phyloP scores from a whole-genome alignment of 2,888 invertebrate genomes.

The Ceramica pisi region DNA sequence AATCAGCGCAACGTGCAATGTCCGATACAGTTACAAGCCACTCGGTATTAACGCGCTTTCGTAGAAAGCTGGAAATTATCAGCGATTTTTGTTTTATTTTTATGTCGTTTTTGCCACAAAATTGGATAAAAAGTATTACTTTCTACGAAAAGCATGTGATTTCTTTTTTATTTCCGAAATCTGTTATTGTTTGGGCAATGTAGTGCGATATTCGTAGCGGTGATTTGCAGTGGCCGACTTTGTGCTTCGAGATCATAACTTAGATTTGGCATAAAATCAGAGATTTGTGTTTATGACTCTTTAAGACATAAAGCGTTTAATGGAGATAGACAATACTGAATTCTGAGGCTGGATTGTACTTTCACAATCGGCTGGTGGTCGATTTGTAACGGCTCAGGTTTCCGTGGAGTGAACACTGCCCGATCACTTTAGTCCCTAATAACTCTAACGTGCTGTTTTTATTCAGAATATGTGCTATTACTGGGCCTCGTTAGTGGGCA shows the following conservation, averaged over 20 bases:
- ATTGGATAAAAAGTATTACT: constrained; percentile 56
- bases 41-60: constrained; percentile 69
- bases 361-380: constrained; percentile 39
- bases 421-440: constrained; percentile 53
- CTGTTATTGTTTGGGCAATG: constrained; percentile 58
- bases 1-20: constrained; percentile 75
- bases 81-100: constrained; percentile 59
- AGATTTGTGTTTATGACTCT: constrained; percentile 36
- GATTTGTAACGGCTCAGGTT: constrained; percentile 32
- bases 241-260: constrained; percentile 29
- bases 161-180: constrained; percentile 60
- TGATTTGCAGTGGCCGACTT: constrained; percentile 61
- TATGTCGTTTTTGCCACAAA: constrained; percentile 55
- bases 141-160: constrained; percentile 61
- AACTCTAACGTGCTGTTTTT: constrained; percentile 55
- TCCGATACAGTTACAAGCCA: constrained; percentile 77
- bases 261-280: constrained; percentile 47
- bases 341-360: constrained; percentile 24
- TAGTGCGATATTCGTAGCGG: constrained; percentile 55
- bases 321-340: constrained; percentile 23
- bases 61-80: constrained; percentile 61
- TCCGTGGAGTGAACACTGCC: constrained; percentile 38
- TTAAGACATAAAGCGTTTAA: constrained; percentile 37
- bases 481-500: constrained; percentile 61
- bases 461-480: constrained; percentile 55